Percentiles rank a stretch among this genome's conserved stretches.
phyloP scores from a whole-genome alignment of 2,797 vertebrate species.

The Gouania willdenowi region DNA sequence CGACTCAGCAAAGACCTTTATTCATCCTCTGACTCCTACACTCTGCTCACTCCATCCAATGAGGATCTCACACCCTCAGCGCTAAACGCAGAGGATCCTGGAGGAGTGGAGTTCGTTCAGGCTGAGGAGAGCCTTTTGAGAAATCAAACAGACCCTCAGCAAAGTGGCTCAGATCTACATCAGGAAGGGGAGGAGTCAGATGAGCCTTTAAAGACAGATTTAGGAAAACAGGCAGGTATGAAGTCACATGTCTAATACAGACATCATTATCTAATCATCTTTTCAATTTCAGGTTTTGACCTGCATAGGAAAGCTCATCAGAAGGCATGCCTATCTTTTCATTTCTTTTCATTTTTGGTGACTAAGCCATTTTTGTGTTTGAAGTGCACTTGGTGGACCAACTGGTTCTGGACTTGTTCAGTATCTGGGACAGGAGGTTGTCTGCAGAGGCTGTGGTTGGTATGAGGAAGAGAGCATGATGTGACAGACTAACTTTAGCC shows the following conservation, averaged over 20 bases:
- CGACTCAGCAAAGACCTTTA: slow-evolving; percentile 42
- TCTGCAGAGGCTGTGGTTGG: slow-evolving; percentile 48
- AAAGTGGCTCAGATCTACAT: slow-evolving; percentile 15
- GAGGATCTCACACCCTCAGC: slow-evolving; percentile 28
- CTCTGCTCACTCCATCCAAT: slow-evolving; percentile 53
- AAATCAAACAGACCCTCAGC: slow-evolving; percentile 12
- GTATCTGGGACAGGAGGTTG: slow-evolving; percentile 57
- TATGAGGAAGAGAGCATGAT: slow-evolving; percentile 48
- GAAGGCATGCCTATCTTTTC: neutral
- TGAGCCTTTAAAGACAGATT: slow-evolving; percentile 11
- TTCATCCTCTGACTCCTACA: slow-evolving; percentile 69
- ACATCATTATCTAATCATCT: neutral
- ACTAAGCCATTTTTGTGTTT: slow-evolving; percentile 39
- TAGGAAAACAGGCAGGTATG: slow-evolving; percentile 54
- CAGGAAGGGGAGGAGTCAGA: slow-evolving; percentile 37
- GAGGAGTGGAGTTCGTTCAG: slow-evolving; percentile 30
- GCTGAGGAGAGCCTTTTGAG: slow-evolving; percentile 28
- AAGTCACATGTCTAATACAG: neutral
- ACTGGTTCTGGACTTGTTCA: slow-evolving; percentile 51
- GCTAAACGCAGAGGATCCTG: slow-evolving; percentile 48
- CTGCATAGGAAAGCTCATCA: neutral
- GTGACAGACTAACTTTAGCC: slow-evolving; percentile 22
- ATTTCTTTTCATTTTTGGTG: neutral
- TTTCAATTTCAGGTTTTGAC: neutral
- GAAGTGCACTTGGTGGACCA: slow-evolving; percentile 56